Conservation (phyloP, 2,113 vertebrate species). For the Pipa parva region DNA sequence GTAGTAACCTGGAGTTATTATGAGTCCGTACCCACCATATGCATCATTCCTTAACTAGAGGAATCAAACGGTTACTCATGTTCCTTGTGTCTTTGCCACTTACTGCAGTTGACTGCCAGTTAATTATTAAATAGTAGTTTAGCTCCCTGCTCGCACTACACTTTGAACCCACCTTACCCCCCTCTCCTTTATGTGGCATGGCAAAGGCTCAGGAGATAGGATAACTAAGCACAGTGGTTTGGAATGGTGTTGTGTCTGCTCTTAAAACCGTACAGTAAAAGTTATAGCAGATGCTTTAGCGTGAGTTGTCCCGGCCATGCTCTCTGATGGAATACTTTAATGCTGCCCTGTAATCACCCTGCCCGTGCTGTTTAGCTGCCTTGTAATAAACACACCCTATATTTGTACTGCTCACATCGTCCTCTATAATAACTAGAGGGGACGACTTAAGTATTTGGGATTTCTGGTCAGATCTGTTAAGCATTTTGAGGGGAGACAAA, state of each 20-base stretch:
- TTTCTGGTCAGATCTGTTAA: slow-evolving; percentile 39
- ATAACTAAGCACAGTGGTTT: slow-evolving; percentile 27
- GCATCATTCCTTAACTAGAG: too few species aligned
- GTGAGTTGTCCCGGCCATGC: slow-evolving; percentile 13
- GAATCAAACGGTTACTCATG: too few species aligned
- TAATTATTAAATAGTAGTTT: not conserved
- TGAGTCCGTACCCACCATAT: too few species aligned
- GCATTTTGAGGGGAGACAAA: slow-evolving; percentile 28
- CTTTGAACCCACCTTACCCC: not conserved
- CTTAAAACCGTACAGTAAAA: slow-evolving; percentile 7
- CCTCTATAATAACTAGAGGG: slow-evolving; percentile 70
- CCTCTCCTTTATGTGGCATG: slow-evolving; percentile 26
- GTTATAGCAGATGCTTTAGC: slow-evolving; percentile 36
- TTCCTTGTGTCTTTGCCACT: not conserved
- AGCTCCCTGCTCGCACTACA: not conserved
- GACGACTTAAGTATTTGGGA: slow-evolving; percentile 16
- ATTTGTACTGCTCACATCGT: slow-evolving; percentile 70
- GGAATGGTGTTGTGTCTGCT: slow-evolving; percentile 1
- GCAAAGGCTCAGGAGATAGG: slow-evolving; percentile 31
- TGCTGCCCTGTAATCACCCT: slow-evolving; percentile 70
- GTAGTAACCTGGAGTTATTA: too few species aligned
- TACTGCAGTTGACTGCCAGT: not conserved
- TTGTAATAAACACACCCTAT: slow-evolving; percentile 77
- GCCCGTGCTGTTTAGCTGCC: slow-evolving; percentile 64
- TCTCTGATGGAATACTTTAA: slow-evolving; percentile 16